phyloP scores from a whole-genome alignment of 2,113 vertebrate species.

The Sminthopsis crassicaudata region DNA sequence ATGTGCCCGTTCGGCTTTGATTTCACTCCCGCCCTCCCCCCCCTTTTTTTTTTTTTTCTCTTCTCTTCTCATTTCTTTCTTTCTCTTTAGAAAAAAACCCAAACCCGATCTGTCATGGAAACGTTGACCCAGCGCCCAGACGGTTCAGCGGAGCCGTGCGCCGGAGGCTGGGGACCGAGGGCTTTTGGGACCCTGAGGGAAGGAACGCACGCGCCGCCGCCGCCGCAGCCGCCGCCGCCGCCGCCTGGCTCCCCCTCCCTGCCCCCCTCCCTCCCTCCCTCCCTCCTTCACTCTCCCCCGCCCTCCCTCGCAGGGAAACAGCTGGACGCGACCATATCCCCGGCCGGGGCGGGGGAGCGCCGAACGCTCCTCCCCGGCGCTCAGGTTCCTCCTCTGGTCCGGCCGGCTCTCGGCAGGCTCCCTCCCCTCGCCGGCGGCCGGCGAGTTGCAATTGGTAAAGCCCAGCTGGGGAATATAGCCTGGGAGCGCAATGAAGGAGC shows the following conservation, averaged over 20 bases:
- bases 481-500: conserved; percentile 77
- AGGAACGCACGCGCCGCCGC: conserved; percentile 27
- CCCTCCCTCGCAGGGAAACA: conserved; percentile 70
- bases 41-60: conserved; percentile 19
- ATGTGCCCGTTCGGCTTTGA: conserved; percentile 31
- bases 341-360: conserved; percentile 57
- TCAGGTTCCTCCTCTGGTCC: conserved; percentile 49
- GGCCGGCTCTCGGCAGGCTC: conserved; percentile 56
- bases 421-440: conserved; percentile 68
- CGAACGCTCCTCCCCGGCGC: conserved; percentile 68
- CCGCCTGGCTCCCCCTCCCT: neutral
- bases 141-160: conserved; percentile 17
- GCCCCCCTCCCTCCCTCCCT: neutral
- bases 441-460: conserved; percentile 70
- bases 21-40: conserved; percentile 44
- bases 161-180: conserved; percentile 18
- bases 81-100: too few species aligned
- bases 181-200: conserved; percentile 78
- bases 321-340: conserved; percentile 83
- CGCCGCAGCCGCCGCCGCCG: conserved; percentile 38
- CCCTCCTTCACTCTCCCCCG: neutral
- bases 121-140: conserved; percentile 63
- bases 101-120: conserved; percentile 70
- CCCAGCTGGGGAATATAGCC: conserved; percentile 75
- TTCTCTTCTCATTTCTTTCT: neutral